These are phyloP conservation scores for Oxyura jamaicensis DNA, from an alignment of 2,113 vertebrate genomes.

Conservation along the genomic window DNA sequence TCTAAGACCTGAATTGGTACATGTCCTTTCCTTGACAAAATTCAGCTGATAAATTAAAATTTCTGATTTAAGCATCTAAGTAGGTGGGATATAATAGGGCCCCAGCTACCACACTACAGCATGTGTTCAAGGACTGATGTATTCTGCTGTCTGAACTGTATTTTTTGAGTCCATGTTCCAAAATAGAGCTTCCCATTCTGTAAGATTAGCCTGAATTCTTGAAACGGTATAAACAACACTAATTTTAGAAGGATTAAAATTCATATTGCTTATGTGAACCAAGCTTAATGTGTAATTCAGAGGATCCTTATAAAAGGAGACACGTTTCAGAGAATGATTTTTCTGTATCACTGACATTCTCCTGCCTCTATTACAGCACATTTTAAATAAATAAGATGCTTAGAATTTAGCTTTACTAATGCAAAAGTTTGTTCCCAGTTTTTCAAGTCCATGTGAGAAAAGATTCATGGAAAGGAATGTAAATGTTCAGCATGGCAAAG, in stretches of 20 bases:
- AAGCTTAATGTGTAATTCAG: neutral
- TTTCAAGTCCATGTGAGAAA: neutral
- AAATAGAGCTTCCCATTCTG: neutral
- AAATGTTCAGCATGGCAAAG: neutral
- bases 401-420: neutral
- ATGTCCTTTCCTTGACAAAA: neutral
- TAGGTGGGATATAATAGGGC: neutral
- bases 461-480: neutral
- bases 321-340: neutral
- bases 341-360: neutral
- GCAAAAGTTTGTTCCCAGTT: neutral
- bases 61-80: neutral
- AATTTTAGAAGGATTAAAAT: neutral
- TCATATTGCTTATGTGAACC: neutral
- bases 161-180: neutral
- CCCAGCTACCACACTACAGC: neutral
- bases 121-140: neutral
- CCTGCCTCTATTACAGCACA: neutral
- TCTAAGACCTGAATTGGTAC: neutral
- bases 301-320: neutral
- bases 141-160: neutral
- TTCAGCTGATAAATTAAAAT: neutral
- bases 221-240: neutral
- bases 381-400: neutral
- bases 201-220: neutral